Conservation (phyloP, 2,113 vertebrate genomes). For the Engystomops pustulosus region DNA sequence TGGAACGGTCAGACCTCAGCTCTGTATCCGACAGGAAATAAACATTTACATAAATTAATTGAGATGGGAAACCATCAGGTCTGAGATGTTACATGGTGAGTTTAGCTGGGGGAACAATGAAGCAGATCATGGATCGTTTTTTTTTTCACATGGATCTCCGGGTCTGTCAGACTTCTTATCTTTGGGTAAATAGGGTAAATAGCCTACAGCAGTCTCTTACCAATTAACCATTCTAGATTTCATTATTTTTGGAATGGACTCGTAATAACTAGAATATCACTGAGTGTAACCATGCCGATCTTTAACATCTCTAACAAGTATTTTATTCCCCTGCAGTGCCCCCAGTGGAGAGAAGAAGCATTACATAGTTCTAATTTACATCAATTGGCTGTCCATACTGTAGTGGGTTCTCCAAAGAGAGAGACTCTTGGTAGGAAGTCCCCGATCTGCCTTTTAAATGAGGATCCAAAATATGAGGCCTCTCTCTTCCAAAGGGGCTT, state of each 20-base stretch:
- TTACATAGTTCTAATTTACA: not conserved
- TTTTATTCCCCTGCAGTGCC: not conserved
- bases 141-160: not conserved
- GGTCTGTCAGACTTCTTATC: too few relatives aligned
- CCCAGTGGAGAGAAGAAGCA: not conserved
- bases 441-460: too few relatives aligned
- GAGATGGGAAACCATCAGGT: not conserved
- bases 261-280: too few relatives aligned
- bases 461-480: too few relatives aligned
- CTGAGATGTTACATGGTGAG: not conserved
- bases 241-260: too few relatives aligned
- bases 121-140: not conserved
- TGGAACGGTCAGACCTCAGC: not conserved
- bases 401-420: not conserved
- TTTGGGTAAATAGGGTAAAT: too few relatives aligned
- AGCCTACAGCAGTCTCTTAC: too few relatives aligned
- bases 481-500: too few relatives aligned
- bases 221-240: too few relatives aligned
- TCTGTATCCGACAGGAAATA: constrained; percentile 14
- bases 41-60: constrained; percentile 26
- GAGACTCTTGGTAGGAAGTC: too few relatives aligned
- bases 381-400: not conserved
- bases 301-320: too few relatives aligned
- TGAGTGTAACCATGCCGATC: too few relatives aligned
- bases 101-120: not conserved